Conservation (phyloP, 37 sponge, comb jelly and placozoan species). For the Hormiphora californensis region DNA sequence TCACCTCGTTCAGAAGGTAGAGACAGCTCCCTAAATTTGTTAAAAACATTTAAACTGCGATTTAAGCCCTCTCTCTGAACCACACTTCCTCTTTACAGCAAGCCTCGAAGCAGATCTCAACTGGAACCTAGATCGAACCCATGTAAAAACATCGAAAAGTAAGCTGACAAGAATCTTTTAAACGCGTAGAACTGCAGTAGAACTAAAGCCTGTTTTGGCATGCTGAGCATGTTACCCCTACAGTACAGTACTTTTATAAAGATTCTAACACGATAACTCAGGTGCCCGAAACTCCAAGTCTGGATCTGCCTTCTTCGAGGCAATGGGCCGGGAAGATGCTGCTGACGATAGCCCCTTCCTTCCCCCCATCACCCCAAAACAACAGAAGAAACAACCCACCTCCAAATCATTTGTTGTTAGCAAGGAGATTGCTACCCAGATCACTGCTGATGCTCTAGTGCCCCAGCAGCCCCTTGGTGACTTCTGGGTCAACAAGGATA, state of each 20-base stretch:
- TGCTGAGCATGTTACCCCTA: too few species aligned
- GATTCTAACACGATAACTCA: too few species aligned
- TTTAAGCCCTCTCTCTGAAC: too few species aligned
- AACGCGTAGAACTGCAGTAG: too few species aligned
- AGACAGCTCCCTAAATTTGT: too few species aligned
- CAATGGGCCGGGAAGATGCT: background rate
- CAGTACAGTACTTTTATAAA: too few species aligned
- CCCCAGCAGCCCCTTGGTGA: constrained; percentile 45
- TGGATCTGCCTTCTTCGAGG: background rate
- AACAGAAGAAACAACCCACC: background rate
- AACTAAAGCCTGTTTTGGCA: too few species aligned
- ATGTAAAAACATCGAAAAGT: background rate
- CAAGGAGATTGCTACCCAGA: constrained; percentile 49
- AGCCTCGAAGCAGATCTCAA: constrained; percentile 36
- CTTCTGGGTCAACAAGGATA: constrained; percentile 54
- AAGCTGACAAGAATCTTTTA: background rate
- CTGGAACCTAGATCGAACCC: constrained; percentile 52
- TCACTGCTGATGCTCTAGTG: constrained; percentile 30
- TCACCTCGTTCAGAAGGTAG: too few species aligned
- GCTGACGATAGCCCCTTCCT: constrained; percentile 47
- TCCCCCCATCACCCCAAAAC: constrained; percentile 42
- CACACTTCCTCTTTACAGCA: background rate
- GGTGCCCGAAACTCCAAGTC: too few species aligned
- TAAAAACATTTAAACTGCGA: too few species aligned
- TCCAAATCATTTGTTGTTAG: constrained; percentile 33